Evolutionary conservation across 37 sponge, comb jelly and placozoan species (phyloP), one percentile per base, ranked within the genome.

Genomic region (Theonella swinhoei): DNA sequence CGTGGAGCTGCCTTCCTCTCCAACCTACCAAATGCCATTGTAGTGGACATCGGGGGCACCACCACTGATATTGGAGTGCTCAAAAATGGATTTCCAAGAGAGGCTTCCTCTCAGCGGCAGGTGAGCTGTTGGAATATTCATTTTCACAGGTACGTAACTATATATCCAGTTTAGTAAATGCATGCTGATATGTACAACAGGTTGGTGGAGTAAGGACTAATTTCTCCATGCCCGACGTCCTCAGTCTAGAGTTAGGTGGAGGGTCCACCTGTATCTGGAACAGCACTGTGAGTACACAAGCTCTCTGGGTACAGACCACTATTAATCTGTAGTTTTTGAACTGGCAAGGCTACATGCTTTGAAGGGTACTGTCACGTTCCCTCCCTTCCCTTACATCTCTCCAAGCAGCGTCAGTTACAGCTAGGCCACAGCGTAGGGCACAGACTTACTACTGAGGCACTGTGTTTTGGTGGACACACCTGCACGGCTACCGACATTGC

Each of bases 41-140:
- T 95, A 36, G 80, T 91, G 22, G 95, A 95, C 72, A 88, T 95
- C 68, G 95, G 95, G 43, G 95, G 95, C 17, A 95, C 95, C 37
- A 85, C 95, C 0, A 89, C 92, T 35, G 95, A 95, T 39, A 79
- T 91, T 14, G 92, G 95, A 5, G 72, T 86, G 17, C 83, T 95
- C 42, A 77, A 70, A 26, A 77, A 86, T 60, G 92, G 95, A 5
- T 95, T 91, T 62, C 95, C 95, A 31, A 47, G 92, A 14, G 90
- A 95, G 63, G 89, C 95, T 5, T 91, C 92, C 4, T 76, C 86
- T 20, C 83, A 86, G 68, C 70, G 74, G n/a, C 80, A 83, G 78
- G 95, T 95, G 41, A 66, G 83, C 5, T n/a, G n/a, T n/a, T n/a
- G n/a, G n/a, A n/a, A n/a, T n/a, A n/a, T n/a, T n/a, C n/a, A n/a